Evolutionary conservation across 2,888 invertebrate species (phyloP), one percentile per base, ranked within the genome.

Genomic region (Deilephila porcellus): DNA sequence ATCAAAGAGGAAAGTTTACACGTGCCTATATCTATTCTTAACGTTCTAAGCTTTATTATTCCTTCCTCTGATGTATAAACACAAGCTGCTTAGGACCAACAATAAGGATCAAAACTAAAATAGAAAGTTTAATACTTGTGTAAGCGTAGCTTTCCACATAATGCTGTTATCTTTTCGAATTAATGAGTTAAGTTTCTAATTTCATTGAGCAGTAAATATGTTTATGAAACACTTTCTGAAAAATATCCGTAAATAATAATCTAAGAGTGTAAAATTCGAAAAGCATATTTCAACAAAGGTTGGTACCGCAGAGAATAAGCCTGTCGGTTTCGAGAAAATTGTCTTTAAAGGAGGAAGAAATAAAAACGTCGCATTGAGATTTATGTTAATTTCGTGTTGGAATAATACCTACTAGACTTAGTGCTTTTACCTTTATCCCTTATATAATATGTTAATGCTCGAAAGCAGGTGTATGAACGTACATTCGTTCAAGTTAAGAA

Each of bases 401-500:
- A 82, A 83, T 76, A 77, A 80, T 77, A 75, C 71, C 70, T 62
- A 81, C 78, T 82, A 79, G 78, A 79, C 76, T 79, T 80, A 83
- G 83, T 82, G 80, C 74, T 82, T 81, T 82, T 74, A 78, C 73
- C 74, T 76, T 82, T 77, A 81, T 81, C 78, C 75, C 73, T 78
- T 80, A 82, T 80, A 82, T 81, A 80, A 81, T 80, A 86, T 84
- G 82, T 79, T 84, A 86, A 87, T 82, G 78, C 78, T 81, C 74
- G 75, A 77, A 80, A 80, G 77, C 85, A 87, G 87, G 85, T 87
- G 87, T 85, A 84, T 83, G 83, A 85, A 80, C 79, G 78, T 85
- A 85, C 84, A 83, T 81, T 85, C 79, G 83, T 86, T 88, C 82
- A 83, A 86, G 80, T 86, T 85, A 85, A 88, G 86, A 86, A 85